Base-by-base conservation (phyloP, 2,113 vertebrate species). In the Anguilla rostrata region DNA sequence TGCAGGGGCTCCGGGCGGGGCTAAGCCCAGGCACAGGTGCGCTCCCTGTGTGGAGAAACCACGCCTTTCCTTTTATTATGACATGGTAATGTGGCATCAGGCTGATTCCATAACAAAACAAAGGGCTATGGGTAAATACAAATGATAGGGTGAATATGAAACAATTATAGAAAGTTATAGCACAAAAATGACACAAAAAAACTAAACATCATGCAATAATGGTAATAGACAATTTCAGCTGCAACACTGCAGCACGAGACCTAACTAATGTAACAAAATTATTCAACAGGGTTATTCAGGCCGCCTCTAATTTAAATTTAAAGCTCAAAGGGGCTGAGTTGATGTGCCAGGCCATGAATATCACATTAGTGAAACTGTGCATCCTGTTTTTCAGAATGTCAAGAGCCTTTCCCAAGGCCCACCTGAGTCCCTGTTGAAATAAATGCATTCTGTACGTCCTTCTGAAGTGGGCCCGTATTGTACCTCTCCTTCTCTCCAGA, bases 1-100 rank as follows among this genome's bases (percentile, higher is more conserved):
- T 96, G 56, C 95, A 96, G 90, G 95, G 95, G 1, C 91, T 95
- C 53, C 92, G 93, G 83, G 95, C 93, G 0, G 91, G 93, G 20
- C 91, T 94, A 75, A 91, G 83, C 7, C 93, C 92, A 63, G 92
- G 89, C 57, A 94, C 93, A 92, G 95, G 95, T 95, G 40, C 90
- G 90, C 0, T 15, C 56, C 43, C 14, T 75, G 60, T 4, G 18
- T 18, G 1, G 2, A 63, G 39, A 80, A 3, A 26, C 41, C 60
- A 43, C 60, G 20, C 22, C 63, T 71, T 71, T 26, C 22, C 26
- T 5, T 60, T 14, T 60, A 22, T 5, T 71, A 34, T 34, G 34
- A 34, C 34, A 34, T 34, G 34, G 1, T 34, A 34, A 34, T 34
- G 34, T 34, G 34, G 34, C 34, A 34, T 34, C 34, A 34, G 34